Evolutionary conservation across 92 coral and sea anemone genomes (phyloP).

Genomic region (Nematostella vectensis): DNA sequence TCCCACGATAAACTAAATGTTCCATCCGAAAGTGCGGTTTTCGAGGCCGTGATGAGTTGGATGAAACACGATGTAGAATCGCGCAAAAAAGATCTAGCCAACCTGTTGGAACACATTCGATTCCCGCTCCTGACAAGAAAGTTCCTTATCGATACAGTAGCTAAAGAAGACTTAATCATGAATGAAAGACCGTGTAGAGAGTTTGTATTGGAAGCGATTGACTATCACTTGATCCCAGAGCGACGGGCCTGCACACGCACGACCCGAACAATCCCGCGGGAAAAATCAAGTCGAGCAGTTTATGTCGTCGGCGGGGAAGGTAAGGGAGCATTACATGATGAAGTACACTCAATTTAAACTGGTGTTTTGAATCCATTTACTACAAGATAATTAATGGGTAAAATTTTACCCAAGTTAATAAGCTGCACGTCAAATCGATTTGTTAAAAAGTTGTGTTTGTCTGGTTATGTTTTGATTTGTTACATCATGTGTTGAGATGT

Average conservation of each 20-base stretch:
- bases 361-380: neutral
- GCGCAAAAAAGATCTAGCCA: conserved; percentile 45
- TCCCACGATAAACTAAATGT: conserved; percentile 84
- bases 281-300: conserved; percentile 72
- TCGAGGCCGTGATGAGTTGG: conserved; percentile 81
- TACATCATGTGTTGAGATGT: too few species aligned
- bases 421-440: too few species aligned
- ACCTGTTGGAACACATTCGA: conserved; percentile 77
- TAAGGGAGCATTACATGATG: conserved; percentile 6
- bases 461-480: too few species aligned
- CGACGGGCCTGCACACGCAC: conserved; percentile 48
- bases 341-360: conserved; percentile 1
- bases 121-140: conserved; percentile 85
- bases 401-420: too few species aligned
- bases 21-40: conserved; percentile 75
- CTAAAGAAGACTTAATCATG: conserved; percentile 78
- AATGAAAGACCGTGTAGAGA: conserved; percentile 65
- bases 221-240: conserved; percentile 91
- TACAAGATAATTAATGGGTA: too few species aligned
- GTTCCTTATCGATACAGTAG: conserved; percentile 79
- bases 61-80: conserved; percentile 52
- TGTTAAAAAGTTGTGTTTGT: too few species aligned
- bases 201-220: conserved; percentile 79
- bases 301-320: conserved; percentile 98
- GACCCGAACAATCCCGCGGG: conserved; percentile 70